phyloP scores from a whole-genome alignment of 2,113 vertebrate genomes.

The Microcebus jonahi region DNA sequence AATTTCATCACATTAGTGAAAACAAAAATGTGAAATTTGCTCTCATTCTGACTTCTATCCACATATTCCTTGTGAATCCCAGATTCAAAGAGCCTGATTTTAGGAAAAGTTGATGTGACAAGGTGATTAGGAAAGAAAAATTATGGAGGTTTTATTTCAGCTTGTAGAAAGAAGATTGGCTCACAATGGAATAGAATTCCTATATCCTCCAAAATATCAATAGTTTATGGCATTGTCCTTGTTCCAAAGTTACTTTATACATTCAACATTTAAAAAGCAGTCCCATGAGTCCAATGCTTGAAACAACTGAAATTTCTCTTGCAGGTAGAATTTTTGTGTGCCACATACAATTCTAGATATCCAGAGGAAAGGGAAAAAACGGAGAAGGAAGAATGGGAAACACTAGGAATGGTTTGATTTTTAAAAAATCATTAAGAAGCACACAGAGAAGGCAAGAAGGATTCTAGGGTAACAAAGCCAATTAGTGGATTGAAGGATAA shows the following conservation, averaged over 20 bases:
- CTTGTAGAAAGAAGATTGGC: neutral
- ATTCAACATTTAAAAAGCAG: slow-evolving; percentile 74
- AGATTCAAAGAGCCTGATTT: slow-evolving; percentile 47
- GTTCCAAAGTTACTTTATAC: slow-evolving; percentile 69
- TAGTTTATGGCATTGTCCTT: neutral
- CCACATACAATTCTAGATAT: slow-evolving; percentile 60
- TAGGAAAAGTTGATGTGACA: neutral
- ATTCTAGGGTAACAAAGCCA: slow-evolving; percentile 83
- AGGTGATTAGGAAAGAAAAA: neutral
- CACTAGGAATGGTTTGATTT: slow-evolving; percentile 72
- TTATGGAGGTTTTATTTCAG: slow-evolving; percentile 41
- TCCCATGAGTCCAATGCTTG: slow-evolving; percentile 61
- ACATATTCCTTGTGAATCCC: neutral
- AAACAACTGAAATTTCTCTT: slow-evolving; percentile 77
- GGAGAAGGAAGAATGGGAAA: slow-evolving; percentile 58
- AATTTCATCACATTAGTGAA: neutral
- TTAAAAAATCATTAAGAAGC: slow-evolving; percentile 76
- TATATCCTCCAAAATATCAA: neutral
- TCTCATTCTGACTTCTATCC: neutral
- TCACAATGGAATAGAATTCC: neutral
- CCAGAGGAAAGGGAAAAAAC: slow-evolving; percentile 59
- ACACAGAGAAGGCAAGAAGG: slow-evolving; percentile 78
- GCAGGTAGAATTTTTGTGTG: slow-evolving; percentile 67
- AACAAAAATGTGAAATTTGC: slow-evolving; percentile 8
- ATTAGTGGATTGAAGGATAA: slow-evolving; percentile 83